phyloP scores from a whole-genome alignment of 2,797 vertebrate genomes.

The Halcyon leucocephala region DNA sequence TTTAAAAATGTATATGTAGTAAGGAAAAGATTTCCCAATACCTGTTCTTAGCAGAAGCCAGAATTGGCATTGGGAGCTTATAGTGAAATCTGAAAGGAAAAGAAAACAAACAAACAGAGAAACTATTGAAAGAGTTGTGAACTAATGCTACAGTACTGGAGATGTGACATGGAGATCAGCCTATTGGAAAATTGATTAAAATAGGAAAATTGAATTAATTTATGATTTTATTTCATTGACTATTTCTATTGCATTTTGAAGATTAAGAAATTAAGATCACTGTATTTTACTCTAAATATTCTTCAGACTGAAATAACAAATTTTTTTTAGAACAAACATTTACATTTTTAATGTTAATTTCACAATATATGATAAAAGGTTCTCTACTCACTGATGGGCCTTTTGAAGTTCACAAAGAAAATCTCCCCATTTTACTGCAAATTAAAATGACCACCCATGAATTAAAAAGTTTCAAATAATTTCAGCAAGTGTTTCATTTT shows the following conservation, averaged over 20 bases:
- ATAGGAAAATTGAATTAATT: background rate
- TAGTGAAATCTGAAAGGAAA: background rate
- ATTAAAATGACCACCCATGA: background rate
- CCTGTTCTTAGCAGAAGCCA: background rate
- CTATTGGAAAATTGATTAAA: background rate
- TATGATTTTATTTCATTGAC: background rate
- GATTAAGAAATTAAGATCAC: background rate
- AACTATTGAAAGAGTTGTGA: background rate
- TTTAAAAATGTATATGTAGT: background rate
- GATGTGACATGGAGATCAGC: background rate
- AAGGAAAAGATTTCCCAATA: background rate
- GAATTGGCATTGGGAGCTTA: background rate
- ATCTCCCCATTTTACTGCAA: background rate
- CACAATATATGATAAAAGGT: background rate
- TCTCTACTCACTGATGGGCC: background rate
- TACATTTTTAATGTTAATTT: background rate
- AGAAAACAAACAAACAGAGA: background rate
- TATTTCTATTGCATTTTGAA: background rate
- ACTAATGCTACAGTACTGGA: background rate
- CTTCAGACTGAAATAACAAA: background rate
- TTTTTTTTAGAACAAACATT: background rate
- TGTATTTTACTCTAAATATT: background rate
- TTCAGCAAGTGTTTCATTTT: background rate
- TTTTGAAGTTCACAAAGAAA: background rate
- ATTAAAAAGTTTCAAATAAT: background rate